Conservation (phyloP, 2,888 invertebrate genomes). For the Lithophane socia region DNA sequence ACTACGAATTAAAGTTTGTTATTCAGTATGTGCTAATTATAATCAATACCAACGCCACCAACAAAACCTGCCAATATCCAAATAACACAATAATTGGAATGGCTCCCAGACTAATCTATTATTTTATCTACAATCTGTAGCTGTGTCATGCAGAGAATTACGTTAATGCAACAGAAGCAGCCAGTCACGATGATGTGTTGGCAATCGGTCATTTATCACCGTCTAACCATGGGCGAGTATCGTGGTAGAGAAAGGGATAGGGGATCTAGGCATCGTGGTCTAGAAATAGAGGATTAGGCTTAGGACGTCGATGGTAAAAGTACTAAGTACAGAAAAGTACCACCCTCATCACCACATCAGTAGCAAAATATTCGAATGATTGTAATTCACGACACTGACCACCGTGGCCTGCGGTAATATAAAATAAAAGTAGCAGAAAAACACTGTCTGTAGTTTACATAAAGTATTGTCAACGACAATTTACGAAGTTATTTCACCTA, state of each 20-base stretch:
- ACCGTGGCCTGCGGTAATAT: neutral
- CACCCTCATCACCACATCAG: neutral
- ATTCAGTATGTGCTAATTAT: neutral
- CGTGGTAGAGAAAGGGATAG: constrained; percentile 3
- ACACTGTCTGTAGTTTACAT: neutral
- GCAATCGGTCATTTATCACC: constrained; percentile 50
- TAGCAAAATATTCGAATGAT: neutral
- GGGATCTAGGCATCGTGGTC: neutral
- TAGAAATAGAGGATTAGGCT: too few relatives aligned
- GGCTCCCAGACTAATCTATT: constrained; percentile 52
- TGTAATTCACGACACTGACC: neutral
- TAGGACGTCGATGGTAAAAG: neutral
- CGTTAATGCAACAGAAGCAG: constrained; percentile 55
- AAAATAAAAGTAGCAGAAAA: neutral
- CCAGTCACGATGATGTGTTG: constrained; percentile 48
- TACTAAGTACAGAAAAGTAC: neutral
- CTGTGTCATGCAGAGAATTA: constrained; percentile 64
- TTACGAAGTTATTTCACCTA: neutral
- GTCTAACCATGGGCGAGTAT: constrained; percentile 5
- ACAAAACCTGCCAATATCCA: neutral
- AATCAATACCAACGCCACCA: neutral
- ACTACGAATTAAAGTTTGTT: neutral
- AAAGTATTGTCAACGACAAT: neutral
- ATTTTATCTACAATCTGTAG: constrained; percentile 57
- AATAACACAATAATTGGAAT: constrained; percentile 28